A percentile compares a stretch with the other conserved stretches of the same genome.
phyloP scores from a whole-genome alignment of 2,797 vertebrate genomes.

The Melanotaenia trifasciata region DNA sequence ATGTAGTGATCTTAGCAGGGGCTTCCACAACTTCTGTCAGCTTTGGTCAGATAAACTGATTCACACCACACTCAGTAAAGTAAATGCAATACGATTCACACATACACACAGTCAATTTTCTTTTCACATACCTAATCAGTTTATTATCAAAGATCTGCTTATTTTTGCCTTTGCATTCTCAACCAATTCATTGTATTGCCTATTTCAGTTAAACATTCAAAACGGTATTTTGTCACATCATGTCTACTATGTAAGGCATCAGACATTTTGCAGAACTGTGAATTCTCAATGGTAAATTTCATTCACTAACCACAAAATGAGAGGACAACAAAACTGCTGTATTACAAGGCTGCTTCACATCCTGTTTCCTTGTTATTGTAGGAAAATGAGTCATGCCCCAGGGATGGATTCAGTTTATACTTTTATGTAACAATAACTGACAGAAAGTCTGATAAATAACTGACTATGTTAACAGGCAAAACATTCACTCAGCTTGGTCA shows the following conservation, averaged over 20 bases:
- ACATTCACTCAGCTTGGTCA: too few species aligned
- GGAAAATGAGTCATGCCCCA: neutral
- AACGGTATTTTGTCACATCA: neutral
- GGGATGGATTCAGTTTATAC: neutral
- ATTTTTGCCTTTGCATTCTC: neutral
- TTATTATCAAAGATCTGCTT: neutral
- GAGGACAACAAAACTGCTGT: neutral
- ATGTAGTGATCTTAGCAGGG: conserved; percentile 71
- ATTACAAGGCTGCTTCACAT: neutral
- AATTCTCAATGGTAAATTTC: neutral
- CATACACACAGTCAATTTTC: neutral
- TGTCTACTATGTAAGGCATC: too few species aligned
- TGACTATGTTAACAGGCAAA: neutral
- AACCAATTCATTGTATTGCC: neutral
- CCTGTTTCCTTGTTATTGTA: neutral
- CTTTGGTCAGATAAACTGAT: conserved; percentile 31
- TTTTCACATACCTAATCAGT: conserved; percentile 4
- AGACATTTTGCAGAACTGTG: neutral
- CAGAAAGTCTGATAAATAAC: neutral
- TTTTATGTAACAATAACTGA: neutral
- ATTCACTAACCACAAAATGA: neutral
- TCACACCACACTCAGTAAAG: conserved; percentile 18
- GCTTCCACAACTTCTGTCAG: conserved; percentile 50
- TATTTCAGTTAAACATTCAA: neutral
- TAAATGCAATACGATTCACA: conserved; percentile 7